Percentiles rank a stretch among this genome's conserved stretches.
phyloP scores from a whole-genome alignment of 1,140 invertebrate species.

The Zelostemma sp. region DNA sequence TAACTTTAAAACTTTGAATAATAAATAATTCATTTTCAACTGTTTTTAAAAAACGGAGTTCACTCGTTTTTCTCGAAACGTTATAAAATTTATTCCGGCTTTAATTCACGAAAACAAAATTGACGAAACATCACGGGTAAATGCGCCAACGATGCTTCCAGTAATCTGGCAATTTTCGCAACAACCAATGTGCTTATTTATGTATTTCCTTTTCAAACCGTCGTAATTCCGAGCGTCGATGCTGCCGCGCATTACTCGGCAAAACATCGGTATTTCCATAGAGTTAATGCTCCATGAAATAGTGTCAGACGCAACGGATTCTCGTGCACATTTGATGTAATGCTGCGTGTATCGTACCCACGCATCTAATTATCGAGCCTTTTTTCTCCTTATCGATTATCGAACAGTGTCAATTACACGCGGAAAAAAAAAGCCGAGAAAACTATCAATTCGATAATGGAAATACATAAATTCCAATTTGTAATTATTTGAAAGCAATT shows the following conservation, averaged over 20 bases:
- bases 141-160: no score
- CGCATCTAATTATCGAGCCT: not conserved
- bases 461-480: not conserved
- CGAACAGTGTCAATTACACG: not conserved
- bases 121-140: no score
- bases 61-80: no score
- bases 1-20: no score
- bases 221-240: not conserved
- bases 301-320: not conserved
- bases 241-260: not conserved
- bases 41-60: no score
- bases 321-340: not conserved
- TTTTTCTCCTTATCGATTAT: not conserved
- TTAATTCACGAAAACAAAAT: no score
- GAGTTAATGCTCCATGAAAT: not conserved
- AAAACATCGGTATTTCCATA: not conserved
- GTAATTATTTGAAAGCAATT: not conserved
- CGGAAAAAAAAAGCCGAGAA: no score
- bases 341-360: not conserved
- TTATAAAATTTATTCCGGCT: no score
- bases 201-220: not conserved
- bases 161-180: no score
- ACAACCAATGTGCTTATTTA: no score
- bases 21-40: no score
- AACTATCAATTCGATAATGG: not conserved